Evolutionary conservation across 2,797 vertebrate species (phyloP).

Genomic region (Uromys caudimaculatus): DNA sequence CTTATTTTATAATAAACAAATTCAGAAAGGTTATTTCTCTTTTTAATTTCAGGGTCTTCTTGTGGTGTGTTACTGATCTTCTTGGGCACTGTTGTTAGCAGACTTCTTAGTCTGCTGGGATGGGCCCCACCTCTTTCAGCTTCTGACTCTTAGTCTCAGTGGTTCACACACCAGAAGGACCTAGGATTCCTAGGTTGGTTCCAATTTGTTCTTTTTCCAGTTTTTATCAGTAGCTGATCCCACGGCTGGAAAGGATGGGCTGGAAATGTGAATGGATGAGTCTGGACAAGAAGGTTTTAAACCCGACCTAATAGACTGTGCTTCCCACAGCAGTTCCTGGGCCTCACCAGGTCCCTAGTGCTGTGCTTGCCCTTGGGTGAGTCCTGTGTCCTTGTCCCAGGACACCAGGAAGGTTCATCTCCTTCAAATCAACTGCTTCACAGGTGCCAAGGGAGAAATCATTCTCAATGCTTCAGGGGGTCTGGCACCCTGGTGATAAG

Average conservation of each 20-base stretch:
- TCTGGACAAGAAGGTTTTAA: background rate
- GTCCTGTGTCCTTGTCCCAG: background rate
- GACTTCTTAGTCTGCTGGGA: background rate
- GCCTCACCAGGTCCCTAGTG: no score
- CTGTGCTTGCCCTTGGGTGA: background rate
- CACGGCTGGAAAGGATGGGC: background rate
- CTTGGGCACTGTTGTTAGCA: background rate
- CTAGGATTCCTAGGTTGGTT: background rate
- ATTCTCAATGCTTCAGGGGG: background rate
- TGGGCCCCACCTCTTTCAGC: background rate
- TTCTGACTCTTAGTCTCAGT: background rate
- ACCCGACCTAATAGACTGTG: background rate
- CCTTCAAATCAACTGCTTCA: background rate
- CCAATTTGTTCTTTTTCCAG: background rate
- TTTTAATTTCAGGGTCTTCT: background rate
- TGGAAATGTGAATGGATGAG: background rate
- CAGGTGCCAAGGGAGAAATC: background rate
- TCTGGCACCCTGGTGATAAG: background rate
- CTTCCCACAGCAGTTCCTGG: background rate
- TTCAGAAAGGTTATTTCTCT: background rate
- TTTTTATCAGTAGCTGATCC: background rate
- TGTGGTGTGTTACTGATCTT: background rate
- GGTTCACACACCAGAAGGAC: background rate
- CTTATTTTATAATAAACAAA: background rate
- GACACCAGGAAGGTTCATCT: background rate